Conservation (phyloP, 2,113 vertebrate genomes). For the Microtus ochrogaster region DNA sequence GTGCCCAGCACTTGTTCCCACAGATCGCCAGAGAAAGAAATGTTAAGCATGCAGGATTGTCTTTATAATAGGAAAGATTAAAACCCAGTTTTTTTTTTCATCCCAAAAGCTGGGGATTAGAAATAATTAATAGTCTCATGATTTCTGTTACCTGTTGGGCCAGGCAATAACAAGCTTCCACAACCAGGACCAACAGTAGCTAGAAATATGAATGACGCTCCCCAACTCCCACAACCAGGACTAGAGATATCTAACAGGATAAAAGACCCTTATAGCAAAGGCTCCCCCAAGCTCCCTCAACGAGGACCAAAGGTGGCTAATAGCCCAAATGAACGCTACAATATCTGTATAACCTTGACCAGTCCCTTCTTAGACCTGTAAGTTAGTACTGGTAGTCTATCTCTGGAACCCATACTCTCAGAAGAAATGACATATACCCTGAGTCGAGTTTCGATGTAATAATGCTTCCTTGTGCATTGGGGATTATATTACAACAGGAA, state of each 20-base stretch:
- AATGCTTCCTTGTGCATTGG: background rate
- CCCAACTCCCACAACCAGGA: background rate
- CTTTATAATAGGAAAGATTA: background rate
- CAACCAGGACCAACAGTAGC: background rate
- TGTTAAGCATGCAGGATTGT: background rate
- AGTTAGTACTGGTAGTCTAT: background rate
- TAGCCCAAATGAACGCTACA: background rate
- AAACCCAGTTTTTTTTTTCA: too few relatives aligned
- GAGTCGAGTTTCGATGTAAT: background rate
- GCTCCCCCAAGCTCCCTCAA: background rate
- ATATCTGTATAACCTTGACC: background rate
- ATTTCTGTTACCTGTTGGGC: too few relatives aligned
- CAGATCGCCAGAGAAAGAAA: background rate
- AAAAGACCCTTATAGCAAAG: background rate
- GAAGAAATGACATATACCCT: background rate
- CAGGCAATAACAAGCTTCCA: background rate
- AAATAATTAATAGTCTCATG: too few relatives aligned
- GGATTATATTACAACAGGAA: background rate
- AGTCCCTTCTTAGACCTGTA: background rate
- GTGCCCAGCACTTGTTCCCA: background rate
- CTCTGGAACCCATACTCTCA: background rate
- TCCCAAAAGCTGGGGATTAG: too few relatives aligned
- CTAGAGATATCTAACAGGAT: background rate
- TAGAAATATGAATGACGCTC: background rate
- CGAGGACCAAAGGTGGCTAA: background rate